Conservation (phyloP, 37 sponge, comb jelly and placozoan genomes). For the Spongilla lacustris region DNA sequence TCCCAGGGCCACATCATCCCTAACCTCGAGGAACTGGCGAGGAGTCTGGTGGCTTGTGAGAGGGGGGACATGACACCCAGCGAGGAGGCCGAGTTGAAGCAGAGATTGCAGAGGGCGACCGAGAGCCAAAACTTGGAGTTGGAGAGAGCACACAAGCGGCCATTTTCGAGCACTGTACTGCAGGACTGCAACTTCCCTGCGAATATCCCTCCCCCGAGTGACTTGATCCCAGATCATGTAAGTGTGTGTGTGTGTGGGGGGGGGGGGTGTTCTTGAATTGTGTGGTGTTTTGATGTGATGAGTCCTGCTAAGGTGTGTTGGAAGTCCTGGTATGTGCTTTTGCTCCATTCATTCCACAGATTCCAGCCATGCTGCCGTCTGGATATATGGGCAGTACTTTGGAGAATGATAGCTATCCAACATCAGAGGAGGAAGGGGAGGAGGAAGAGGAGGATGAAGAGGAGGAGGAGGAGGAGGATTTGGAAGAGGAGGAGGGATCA, state of each 20-base stretch:
- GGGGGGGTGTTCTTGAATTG: background rate
- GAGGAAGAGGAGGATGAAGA: conserved; percentile 53
- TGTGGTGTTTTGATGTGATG: no score
- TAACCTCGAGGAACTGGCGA: background rate
- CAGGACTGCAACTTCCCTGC: conserved; percentile 57
- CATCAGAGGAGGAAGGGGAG: conserved; percentile 11
- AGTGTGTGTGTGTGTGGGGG: background rate
- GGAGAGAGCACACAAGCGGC: background rate
- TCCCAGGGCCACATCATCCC: background rate
- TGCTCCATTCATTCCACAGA: background rate
- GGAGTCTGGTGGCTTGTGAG: background rate
- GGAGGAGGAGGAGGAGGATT: conserved; percentile 32
- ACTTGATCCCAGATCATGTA: conserved; percentile 42
- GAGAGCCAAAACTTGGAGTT: background rate
- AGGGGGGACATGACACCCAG: background rate
- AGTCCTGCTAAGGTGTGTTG: no score
- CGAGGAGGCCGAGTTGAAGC: background rate
- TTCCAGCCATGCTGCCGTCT: conserved; percentile 5
- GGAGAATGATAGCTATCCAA: conserved; percentile 27
- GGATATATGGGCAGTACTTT: conserved; percentile 28
- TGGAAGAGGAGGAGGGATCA: conserved; percentile 50
- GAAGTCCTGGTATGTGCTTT: background rate
- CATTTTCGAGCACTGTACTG: conserved; percentile 26
- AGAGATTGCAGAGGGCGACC: background rate
- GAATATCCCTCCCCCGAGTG: conserved; percentile 56